Base-by-base conservation (phyloP, 2,113 vertebrate species). In the Alouatta palliata region DNA sequence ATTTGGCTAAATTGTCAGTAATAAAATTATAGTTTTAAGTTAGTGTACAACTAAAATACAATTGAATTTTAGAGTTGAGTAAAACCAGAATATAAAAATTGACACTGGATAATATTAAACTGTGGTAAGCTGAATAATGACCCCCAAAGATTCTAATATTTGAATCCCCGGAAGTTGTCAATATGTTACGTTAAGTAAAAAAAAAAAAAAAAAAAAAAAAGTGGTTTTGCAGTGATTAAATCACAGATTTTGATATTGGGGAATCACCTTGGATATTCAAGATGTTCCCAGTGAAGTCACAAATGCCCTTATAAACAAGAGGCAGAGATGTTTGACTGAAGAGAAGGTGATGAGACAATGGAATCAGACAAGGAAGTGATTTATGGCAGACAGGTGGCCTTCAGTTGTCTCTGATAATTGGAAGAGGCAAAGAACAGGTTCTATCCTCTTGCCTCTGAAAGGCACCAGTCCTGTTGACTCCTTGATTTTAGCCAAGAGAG, bases 11-110 rank as follows among this genome's bases (percentile, higher is more conserved):
- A 52, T 58, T 70, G 2, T 70, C 47, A 58, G 43, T 45, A 85
- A 82, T 37, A 61, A 76, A 45, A 11, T 3, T 16, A 37, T 61
- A 79, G 79, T 27, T 77, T 30, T 86, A 98, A 66, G 40, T 97
- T 95, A 95, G 76, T 92, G 81, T 19, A 64, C 47, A 95, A 85
- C 54, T 93, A 90, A 94, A 61, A 97, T 52, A 37, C 9, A 94
- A 97, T 94, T 97, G 61, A 85, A 80, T 95, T 93, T 58, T 75
- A 95, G 14, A n/a, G 64, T 56, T 68, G 37, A 52, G 4, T 52
- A 8, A 70, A 49, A 61, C 54, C 30, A 61, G 75, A 90, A 87
- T 54, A 54, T 21, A 90, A 87, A 95, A 93, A 61, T 91, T 32
- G 91, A 70, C 37, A 16, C 47, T 30, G 20, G 68, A 5, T 58